These are phyloP conservation scores for Micoletzkya japonica DNA, from an alignment of 2,888 invertebrate species.

Conservation along the genomic window DNA sequence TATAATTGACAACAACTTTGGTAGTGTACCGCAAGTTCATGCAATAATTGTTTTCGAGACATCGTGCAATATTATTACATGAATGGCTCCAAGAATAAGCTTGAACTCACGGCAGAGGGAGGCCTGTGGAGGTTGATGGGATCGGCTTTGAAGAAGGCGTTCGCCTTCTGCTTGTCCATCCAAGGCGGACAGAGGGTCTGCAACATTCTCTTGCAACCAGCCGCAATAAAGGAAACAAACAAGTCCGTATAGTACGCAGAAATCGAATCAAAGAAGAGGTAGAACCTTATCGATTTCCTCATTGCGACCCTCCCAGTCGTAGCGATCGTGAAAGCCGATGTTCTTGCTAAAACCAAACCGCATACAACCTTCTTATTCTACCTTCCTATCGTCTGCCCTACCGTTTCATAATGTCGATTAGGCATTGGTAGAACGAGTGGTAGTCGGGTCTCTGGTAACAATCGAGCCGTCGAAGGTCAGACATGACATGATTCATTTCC, in stretches of 20 bases:
- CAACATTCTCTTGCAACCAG: too few species aligned
- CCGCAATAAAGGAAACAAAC: neutral
- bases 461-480: conserved; percentile 4
- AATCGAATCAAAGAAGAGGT: neutral
- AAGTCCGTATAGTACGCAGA: neutral
- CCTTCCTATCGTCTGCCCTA: neutral
- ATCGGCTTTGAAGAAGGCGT: conserved; percentile 24
- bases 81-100: too few species aligned
- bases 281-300: neutral
- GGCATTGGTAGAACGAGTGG: neutral
- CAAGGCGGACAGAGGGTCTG: too few species aligned
- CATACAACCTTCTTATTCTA: too few species aligned
- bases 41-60: too few species aligned
- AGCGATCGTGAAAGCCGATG: conserved; percentile 9
- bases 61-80: too few species aligned
- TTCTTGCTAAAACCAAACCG: neutral
- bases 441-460: conserved; percentile 24
- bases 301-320: conserved; percentile 28
- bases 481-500: conserved; percentile 5
- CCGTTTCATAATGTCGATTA: conserved; percentile 14
- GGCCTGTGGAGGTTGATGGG: conserved; percentile 11
- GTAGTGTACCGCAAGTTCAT: too few species aligned
- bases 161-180: too few species aligned
- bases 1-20: too few species aligned
- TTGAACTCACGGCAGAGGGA: neutral